These are phyloP conservation scores for Hemibagrus wyckioides DNA, from an alignment of 2,113 vertebrate species.

Conservation along the genomic window DNA sequence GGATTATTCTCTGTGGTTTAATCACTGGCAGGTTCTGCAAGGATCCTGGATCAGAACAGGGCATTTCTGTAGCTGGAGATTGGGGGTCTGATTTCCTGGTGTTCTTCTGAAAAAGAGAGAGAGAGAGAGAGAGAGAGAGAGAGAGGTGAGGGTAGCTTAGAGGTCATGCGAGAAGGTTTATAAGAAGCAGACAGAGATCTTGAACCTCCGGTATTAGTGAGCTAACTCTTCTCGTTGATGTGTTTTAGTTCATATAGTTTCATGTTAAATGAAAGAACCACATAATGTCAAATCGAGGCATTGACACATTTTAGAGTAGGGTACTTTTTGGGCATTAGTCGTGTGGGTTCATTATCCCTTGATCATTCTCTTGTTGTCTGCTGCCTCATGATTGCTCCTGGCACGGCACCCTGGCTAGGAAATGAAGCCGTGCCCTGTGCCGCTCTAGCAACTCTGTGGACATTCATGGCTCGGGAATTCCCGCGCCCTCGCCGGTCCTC, in stretches of 20 bases:
- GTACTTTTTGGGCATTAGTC: neutral
- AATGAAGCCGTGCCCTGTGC: slow-evolving; percentile 72
- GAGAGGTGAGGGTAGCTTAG: neutral
- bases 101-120: neutral
- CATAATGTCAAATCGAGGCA: neutral
- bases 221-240: neutral
- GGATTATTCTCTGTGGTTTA: neutral
- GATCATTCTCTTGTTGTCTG: slow-evolving; percentile 56
- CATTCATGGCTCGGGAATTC: slow-evolving; percentile 76
- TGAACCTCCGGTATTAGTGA: neutral
- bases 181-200: neutral
- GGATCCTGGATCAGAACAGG: neutral
- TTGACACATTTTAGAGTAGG: neutral
- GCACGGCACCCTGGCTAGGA: slow-evolving; percentile 73
- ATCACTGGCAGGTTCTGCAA: neutral
- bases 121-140: neutral
- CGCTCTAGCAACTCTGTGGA: slow-evolving; percentile 73
- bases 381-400: slow-evolving; percentile 78
- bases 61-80: neutral
- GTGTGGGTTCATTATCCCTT: neutral
- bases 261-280: neutral
- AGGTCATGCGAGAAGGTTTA: slow-evolving; percentile 2
- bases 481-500: slow-evolving; percentile 56
- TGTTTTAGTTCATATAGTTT: neutral
- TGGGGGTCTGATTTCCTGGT: neutral